Conservation (phyloP, 2,113 vertebrate genomes). For the Cygnus atratus region DNA sequence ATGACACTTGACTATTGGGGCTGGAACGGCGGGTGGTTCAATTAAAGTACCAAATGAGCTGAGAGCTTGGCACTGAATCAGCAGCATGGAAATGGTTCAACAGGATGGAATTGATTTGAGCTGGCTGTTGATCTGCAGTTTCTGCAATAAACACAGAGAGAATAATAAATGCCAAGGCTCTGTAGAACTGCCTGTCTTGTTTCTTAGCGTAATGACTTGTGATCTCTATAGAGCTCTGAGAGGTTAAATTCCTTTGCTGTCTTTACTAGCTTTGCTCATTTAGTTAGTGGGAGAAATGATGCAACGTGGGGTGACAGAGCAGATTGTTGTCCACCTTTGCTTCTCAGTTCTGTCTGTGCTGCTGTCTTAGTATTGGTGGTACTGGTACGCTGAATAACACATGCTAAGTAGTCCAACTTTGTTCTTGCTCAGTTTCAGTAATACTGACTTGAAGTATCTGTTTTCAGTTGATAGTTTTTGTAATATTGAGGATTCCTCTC, state of each 20-base stretch:
- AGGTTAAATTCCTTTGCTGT: background rate
- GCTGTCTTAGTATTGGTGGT: background rate
- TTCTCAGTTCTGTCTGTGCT: background rate
- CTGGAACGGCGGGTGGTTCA: background rate
- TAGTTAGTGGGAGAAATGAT: background rate
- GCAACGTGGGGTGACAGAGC: background rate
- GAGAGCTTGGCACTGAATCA: background rate
- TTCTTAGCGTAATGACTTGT: background rate
- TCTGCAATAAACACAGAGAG: background rate
- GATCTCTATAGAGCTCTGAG: background rate
- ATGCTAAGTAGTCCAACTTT: background rate
- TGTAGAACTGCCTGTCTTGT: background rate
- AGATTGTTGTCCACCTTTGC: background rate
- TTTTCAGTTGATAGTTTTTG: background rate
- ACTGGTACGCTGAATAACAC: background rate
- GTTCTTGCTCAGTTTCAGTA: background rate
- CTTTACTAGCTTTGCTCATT: background rate
- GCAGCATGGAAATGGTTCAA: background rate
- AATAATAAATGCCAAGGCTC: background rate
- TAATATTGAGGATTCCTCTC: background rate
- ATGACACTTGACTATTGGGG: background rate
- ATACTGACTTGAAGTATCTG: background rate
- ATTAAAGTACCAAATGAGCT: background rate
- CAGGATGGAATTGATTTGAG: background rate
- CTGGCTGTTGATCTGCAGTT: background rate